Percentiles rank a stretch among this genome's conserved stretches.
phyloP scores from a whole-genome alignment of 2,113 vertebrate genomes.

The Anhinga rufa region DNA sequence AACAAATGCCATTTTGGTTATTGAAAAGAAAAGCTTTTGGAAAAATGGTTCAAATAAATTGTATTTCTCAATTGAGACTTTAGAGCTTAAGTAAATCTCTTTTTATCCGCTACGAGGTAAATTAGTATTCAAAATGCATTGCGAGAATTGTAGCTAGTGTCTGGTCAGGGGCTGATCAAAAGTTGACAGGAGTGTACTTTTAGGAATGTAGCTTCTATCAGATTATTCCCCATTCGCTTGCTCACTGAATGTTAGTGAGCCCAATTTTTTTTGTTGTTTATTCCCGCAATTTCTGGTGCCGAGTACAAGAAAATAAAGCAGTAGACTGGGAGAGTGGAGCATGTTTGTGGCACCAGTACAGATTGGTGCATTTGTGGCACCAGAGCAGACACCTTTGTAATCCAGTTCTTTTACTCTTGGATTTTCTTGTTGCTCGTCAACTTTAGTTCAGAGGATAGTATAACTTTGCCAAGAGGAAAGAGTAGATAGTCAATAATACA shows the following conservation, averaged over 20 bases:
- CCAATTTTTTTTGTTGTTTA: not conserved
- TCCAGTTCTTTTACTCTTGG: not conserved
- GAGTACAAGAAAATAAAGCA: not conserved
- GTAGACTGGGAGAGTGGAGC: not conserved
- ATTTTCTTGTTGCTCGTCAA: not conserved
- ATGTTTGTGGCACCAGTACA: not conserved
- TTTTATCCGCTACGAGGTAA: not conserved
- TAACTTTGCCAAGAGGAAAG: not conserved
- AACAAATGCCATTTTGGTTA: not conserved
- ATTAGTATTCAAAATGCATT: not conserved
- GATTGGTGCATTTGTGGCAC: not conserved
- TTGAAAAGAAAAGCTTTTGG: not conserved
- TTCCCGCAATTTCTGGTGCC: not conserved
- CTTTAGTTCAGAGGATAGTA: not conserved
- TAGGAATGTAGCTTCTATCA: not conserved
- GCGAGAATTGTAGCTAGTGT: not conserved
- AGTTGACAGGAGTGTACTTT: not conserved
- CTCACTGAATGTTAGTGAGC: not conserved
- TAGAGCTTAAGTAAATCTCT: not conserved
- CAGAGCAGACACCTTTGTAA: not conserved
- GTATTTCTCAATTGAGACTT: not conserved
- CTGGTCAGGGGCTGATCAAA: not conserved
- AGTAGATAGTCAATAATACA: not conserved
- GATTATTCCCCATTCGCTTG: not conserved
- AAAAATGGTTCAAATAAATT: not conserved